These are phyloP conservation scores for Gadus macrocephalus DNA, from an alignment of 2,113 vertebrate genomes.

Conservation along the genomic window DNA sequence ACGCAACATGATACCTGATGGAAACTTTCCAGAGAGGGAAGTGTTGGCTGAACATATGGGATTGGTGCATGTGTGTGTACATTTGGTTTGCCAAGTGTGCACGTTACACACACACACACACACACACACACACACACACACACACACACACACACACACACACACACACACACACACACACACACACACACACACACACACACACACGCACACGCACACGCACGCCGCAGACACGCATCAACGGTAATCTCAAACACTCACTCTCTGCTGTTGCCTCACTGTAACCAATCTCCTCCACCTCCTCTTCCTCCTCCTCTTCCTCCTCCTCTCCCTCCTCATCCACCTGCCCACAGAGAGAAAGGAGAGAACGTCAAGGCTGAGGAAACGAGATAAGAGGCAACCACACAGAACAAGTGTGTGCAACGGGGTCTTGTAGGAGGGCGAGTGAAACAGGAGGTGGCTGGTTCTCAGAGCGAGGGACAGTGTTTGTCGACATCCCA, in stretches of 20 bases:
- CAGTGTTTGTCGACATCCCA: too few relatives aligned
- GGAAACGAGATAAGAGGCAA: background rate
- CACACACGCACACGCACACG: background rate
- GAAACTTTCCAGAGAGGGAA: too few relatives aligned
- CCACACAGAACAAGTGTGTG: background rate
- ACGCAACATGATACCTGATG: too few relatives aligned
- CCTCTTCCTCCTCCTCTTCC: background rate
- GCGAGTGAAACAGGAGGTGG: too few relatives aligned
- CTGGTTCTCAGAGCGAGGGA: too few relatives aligned
- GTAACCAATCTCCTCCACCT: conserved; percentile 33
- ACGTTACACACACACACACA: too few relatives aligned
- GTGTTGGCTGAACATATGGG: too few relatives aligned
- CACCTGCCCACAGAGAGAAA: conserved; percentile 60
- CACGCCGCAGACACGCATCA: background rate
- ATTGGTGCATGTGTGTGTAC: too few relatives aligned
- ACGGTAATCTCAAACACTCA: conserved; percentile 66
- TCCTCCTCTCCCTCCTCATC: conserved; percentile 71
- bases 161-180: background rate
- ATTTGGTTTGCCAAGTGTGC: too few relatives aligned
- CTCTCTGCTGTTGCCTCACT: conserved; percentile 74
- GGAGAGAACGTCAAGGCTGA: background rate
- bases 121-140: background rate
- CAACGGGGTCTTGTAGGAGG: too few relatives aligned
- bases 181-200: too few relatives aligned
- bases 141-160: background rate